Conservation (phyloP, 2,797 vertebrate genomes). For the Poecilia gillii region DNA sequence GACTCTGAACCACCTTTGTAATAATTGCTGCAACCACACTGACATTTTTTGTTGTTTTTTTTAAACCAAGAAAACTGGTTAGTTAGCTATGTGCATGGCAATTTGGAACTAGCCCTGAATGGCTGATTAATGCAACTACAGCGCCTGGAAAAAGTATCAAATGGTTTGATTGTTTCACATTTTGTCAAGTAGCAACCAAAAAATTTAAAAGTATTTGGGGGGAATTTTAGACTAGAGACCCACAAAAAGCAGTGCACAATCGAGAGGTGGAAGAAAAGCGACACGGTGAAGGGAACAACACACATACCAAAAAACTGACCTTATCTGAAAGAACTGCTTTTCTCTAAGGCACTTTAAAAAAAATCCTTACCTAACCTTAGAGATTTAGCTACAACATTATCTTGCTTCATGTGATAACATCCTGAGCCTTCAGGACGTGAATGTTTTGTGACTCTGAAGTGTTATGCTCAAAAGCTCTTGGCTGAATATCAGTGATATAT, state of each 20-base stretch:
- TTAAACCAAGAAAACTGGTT: not conserved
- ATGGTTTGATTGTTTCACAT: not conserved
- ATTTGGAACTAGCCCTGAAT: not conserved
- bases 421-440: not conserved
- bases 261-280: not conserved
- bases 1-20: not conserved
- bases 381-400: not conserved
- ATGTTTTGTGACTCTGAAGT: not conserved
- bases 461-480: not conserved
- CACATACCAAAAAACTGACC: not conserved
- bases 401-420: not conserved
- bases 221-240: not conserved
- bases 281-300: not conserved
- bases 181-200: not conserved
- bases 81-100: too few relatives aligned
- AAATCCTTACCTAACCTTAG: not conserved
- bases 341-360: not conserved
- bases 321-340: not conserved
- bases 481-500: not conserved
- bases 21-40: constrained; percentile 7
- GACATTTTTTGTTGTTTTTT: not conserved
- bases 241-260: not conserved
- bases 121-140: not conserved
- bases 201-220: not conserved
- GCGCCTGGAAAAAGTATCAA: not conserved